Evolutionary conservation across 2,797 vertebrate genomes (phyloP).

Genomic region (Sus cebifrons): DNA sequence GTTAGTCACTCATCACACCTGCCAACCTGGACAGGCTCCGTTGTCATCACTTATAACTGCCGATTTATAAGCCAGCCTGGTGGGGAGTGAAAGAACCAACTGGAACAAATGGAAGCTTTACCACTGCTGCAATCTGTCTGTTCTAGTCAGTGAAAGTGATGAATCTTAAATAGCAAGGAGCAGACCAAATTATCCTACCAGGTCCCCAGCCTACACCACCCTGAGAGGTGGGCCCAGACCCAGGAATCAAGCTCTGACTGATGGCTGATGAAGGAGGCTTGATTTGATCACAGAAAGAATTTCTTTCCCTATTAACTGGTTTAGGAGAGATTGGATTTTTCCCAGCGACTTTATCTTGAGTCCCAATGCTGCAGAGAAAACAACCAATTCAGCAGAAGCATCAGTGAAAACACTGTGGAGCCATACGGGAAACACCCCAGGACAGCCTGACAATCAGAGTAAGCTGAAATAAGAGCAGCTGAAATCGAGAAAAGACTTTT

Average conservation of each 20-base stretch:
- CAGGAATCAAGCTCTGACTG: not conserved
- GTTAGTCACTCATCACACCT: slow-evolving; percentile 78
- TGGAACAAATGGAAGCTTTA: slow-evolving; percentile 83
- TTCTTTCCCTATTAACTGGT: not conserved
- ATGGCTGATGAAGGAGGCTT: slow-evolving; percentile 71
- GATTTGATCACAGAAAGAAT: slow-evolving; percentile 68
- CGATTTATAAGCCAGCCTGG: slow-evolving; percentile 81
- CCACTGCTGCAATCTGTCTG: slow-evolving; percentile 67
- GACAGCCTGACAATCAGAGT: not conserved
- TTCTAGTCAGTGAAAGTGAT: slow-evolving; percentile 60
- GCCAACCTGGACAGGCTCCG: slow-evolving; percentile 75
- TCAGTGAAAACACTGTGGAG: not conserved
- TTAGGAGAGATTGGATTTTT: not conserved
- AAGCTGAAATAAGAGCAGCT: not conserved
- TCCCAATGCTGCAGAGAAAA: slow-evolving; percentile 26
- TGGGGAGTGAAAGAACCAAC: slow-evolving; percentile 64
- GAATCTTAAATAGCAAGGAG: slow-evolving; percentile 82
- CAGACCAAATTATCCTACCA: slow-evolving; percentile 71
- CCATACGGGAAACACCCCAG: not conserved
- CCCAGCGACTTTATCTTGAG: not conserved
- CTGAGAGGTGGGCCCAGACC: not conserved
- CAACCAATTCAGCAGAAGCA: not conserved
- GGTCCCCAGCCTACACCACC: slow-evolving; percentile 56
- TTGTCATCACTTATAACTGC: slow-evolving; percentile 85
- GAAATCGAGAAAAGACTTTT: not conserved